These are phyloP conservation scores for Liasis olivaceus DNA, from an alignment of 2,797 vertebrate genomes.

Conservation along the genomic window DNA sequence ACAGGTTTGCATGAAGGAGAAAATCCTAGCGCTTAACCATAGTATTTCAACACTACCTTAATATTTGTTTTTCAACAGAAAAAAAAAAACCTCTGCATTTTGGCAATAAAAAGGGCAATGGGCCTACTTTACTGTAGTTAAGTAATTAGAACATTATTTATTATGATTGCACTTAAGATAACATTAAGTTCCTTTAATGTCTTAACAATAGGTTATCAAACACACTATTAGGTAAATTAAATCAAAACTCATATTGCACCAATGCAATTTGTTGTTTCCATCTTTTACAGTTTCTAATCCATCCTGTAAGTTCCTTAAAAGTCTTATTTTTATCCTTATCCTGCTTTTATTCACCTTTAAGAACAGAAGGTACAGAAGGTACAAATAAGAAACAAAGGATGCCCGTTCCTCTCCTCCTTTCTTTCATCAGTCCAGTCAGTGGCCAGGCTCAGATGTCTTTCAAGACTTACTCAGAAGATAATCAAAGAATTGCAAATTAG, in stretches of 20 bases:
- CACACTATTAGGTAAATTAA: background rate
- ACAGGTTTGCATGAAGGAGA: background rate
- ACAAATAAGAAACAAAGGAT: conserved; percentile 9
- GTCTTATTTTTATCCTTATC: conserved; percentile 16
- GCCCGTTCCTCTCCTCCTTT: conserved; percentile 44
- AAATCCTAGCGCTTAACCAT: background rate
- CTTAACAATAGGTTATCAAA: background rate
- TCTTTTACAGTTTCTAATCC: background rate
- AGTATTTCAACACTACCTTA: background rate
- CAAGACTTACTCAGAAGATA: conserved; percentile 39
- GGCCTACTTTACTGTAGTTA: background rate
- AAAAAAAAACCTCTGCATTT: background rate
- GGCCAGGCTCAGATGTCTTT: conserved; percentile 11
- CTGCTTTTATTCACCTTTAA: conserved; percentile 56
- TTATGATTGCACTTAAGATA: background rate
- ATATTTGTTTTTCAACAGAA: background rate
- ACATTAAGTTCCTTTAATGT: background rate
- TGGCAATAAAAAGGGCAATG: background rate
- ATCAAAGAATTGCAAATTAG: conserved; percentile 53
- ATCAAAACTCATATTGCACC: background rate
- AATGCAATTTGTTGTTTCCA: background rate
- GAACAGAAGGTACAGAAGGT: background rate
- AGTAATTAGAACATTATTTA: background rate
- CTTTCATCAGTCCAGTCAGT: conserved; percentile 44
- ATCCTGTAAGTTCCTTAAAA: background rate